A percentile compares a stretch with the other conserved stretches of the same genome.
Conservation (phyloP, 2,888 invertebrate genomes). For the Diploptera punctata region DNA sequence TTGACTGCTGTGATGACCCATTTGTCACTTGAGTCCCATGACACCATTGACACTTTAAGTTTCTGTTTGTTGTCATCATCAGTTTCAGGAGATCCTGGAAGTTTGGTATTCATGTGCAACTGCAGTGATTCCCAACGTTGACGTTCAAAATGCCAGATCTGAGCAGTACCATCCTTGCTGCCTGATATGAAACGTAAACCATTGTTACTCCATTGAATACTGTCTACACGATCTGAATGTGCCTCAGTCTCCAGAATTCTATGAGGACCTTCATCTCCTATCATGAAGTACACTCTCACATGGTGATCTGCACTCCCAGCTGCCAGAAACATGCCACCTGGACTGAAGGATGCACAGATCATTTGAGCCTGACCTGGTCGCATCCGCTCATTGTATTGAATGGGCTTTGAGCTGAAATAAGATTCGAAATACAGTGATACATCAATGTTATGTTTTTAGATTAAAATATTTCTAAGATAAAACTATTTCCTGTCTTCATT, state of each 20-base stretch:
- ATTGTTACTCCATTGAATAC: slow-evolving; percentile 92
- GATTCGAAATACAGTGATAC: background rate
- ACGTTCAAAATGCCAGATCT: slow-evolving; percentile 90
- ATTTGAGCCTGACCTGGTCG: slow-evolving; percentile 94
- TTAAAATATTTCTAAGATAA: no score
- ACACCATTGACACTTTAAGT: slow-evolving; percentile 92
- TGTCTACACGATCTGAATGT: slow-evolving; percentile 94
- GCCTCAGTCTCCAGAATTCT: slow-evolving; percentile 76
- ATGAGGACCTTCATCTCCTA: slow-evolving; percentile 56
- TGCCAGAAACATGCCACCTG: slow-evolving; percentile 89
- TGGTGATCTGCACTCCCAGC: slow-evolving; percentile 95
- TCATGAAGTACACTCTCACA: slow-evolving; percentile 68
- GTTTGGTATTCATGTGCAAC: slow-evolving; percentile 71
- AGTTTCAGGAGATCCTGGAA: slow-evolving; percentile 58
- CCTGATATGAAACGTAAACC: slow-evolving; percentile 92
- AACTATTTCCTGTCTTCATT: background rate
- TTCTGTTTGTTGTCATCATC: slow-evolving; percentile 56
- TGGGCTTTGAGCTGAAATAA: slow-evolving; percentile 73
- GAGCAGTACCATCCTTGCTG: slow-evolving; percentile 93
- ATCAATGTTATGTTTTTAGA: no score
- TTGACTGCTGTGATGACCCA: slow-evolving; percentile 91
- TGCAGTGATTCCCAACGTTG: slow-evolving; percentile 87
- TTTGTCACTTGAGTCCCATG: slow-evolving; percentile 90
- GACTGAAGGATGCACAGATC: slow-evolving; percentile 91
- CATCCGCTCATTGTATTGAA: slow-evolving; percentile 91